phyloP scores from a whole-genome alignment of 2,888 invertebrate species.

The Nymphalis c-album region DNA sequence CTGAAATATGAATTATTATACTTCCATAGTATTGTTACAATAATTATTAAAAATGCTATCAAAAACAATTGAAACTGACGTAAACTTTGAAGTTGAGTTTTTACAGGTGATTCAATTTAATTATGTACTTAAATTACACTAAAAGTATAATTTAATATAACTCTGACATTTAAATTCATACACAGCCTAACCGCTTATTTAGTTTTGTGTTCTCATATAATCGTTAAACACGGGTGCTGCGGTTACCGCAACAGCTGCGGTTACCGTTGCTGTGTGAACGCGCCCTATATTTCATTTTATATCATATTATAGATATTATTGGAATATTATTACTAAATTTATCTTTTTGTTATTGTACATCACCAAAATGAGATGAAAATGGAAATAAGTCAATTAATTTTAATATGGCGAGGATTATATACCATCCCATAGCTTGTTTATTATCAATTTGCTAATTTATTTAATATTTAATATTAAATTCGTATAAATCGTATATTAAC shows the following conservation, averaged over 20 bases:
- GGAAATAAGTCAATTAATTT: no score
- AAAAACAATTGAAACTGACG: no score
- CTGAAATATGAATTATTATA: no score
- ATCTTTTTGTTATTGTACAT: neutral
- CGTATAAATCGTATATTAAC: no score
- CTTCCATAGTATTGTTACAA: no score
- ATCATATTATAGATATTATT: neutral
- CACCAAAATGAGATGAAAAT: no score
- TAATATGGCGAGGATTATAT: no score
- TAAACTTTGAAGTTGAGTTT: no score
- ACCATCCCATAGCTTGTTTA: no score
- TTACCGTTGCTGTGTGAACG: slow-evolving; percentile 9
- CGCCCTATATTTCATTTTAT: slow-evolving; percentile 5
- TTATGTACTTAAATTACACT: neutral
- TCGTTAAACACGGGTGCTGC: neutral
- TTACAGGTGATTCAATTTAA: neutral
- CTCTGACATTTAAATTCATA: slow-evolving; percentile 3
- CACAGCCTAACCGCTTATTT: slow-evolving; percentile 5
- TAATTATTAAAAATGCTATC: no score
- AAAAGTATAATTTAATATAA: neutral
- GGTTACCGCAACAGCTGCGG: slow-evolving; percentile 10
- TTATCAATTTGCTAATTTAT: no score
- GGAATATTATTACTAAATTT: neutral
- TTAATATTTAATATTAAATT: no score
- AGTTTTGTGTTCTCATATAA: slow-evolving; percentile 10